phyloP scores from a whole-genome alignment of 1,140 invertebrate species.

The Drosophila kurseongensis region DNA sequence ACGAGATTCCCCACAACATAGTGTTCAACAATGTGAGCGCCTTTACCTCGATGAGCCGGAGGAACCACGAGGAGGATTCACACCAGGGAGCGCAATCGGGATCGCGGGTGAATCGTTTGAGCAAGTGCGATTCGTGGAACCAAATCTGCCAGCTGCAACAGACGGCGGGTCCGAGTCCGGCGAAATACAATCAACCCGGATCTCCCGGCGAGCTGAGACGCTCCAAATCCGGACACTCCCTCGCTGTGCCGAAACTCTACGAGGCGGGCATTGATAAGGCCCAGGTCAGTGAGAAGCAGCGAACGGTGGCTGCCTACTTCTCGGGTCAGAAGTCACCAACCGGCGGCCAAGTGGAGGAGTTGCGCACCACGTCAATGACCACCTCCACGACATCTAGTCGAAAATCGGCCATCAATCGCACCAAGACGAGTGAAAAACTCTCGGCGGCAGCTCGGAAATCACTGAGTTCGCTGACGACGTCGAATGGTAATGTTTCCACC shows the following conservation, averaged over 20 bases:
- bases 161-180: conserved; percentile 28
- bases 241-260: conserved; percentile 90
- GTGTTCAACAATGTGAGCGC: conserved; percentile 80
- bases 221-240: conserved; percentile 89
- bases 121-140: conserved; percentile 93
- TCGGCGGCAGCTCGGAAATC: conserved; percentile 84
- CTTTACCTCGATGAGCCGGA: conserved; percentile 68
- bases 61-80: conserved; percentile 55
- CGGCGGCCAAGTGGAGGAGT: conserved; percentile 52
- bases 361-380: conserved; percentile 42
- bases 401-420: conserved; percentile 85
- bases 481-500: conserved; percentile 76
- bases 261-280: conserved; percentile 91
- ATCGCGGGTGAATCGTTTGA: conserved; percentile 85
- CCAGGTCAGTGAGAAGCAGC: conserved; percentile 90
- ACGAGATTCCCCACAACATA: conserved; percentile 81
- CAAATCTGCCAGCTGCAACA: conserved; percentile 86
- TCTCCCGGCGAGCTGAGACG: conserved; percentile 86
- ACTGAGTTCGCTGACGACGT: conserved; percentile 66
- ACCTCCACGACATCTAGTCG: conserved; percentile 49
- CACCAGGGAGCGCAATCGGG: conserved; percentile 31
- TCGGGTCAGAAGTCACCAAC: conserved; percentile 84
- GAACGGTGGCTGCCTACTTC: conserved; percentile 93
- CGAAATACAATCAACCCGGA: conserved; percentile 57
- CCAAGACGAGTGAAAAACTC: conserved; percentile 85